phyloP scores from a whole-genome alignment of 2,113 vertebrate species.

The Lepus europaeus region DNA sequence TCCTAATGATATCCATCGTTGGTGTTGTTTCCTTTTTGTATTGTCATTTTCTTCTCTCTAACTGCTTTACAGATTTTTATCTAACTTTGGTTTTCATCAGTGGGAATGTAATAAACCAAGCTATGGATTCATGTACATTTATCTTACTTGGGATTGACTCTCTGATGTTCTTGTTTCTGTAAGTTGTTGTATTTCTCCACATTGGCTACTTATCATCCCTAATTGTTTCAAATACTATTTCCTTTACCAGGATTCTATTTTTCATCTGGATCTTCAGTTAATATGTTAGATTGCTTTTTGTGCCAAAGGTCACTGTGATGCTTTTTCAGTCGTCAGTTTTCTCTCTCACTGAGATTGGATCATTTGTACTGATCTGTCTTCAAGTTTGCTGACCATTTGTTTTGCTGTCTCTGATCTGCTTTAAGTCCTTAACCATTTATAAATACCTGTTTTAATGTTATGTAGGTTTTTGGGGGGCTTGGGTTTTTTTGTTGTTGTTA shows the following conservation, averaged over 20 bases:
- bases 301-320: neutral
- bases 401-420: neutral
- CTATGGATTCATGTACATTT: slow-evolving; percentile 34
- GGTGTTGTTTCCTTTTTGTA: neutral
- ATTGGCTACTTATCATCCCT: neutral
- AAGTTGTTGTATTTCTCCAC: slow-evolving; percentile 13
- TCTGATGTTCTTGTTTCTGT: neutral
- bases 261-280: neutral
- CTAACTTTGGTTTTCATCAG: slow-evolving; percentile 17
- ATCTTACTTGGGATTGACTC: neutral
- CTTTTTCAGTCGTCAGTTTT: neutral
- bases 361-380: neutral
- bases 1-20: neutral
- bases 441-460: neutral
- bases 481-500: neutral
- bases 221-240: neutral
- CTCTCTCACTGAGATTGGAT: neutral
- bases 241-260: neutral
- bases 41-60: neutral
- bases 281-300: neutral
- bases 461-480: neutral
- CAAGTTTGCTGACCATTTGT: neutral
- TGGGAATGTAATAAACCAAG: slow-evolving; percentile 15
- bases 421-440: neutral
- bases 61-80: neutral